phyloP scores from a whole-genome alignment of 2,113 vertebrate genomes.

The Neogobius melanostomus region DNA sequence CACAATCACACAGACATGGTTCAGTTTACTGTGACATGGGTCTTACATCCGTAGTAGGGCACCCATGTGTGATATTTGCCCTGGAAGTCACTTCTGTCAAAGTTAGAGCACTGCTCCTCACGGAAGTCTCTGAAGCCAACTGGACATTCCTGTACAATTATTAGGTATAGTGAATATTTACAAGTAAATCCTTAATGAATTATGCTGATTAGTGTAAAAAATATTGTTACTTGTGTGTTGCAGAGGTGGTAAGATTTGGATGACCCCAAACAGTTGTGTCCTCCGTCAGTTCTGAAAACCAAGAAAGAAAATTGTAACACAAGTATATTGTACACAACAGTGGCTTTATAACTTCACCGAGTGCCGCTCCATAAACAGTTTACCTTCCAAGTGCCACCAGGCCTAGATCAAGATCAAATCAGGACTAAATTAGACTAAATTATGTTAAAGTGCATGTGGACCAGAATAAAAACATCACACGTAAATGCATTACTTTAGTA shows the following conservation, averaged over 20 bases:
- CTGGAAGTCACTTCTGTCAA: slow-evolving; percentile 82
- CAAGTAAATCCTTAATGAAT: background rate
- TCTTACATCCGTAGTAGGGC: slow-evolving; percentile 88
- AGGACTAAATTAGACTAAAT: no score
- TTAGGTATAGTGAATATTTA: background rate
- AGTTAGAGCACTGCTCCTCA: slow-evolving; percentile 87
- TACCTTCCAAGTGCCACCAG: no score
- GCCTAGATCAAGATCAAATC: no score
- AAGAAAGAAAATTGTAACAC: background rate
- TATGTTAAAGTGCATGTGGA: no score
- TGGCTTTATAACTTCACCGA: no score
- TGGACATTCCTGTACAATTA: slow-evolving; percentile 74
- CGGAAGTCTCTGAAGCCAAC: slow-evolving; percentile 82
- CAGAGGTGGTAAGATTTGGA: slow-evolving; percentile 80
- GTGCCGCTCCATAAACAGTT: no score
- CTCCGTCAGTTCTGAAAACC: slow-evolving; percentile 80
- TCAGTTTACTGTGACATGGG: background rate
- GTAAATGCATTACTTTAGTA: no score
- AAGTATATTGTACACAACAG: background rate
- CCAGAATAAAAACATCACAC: no score
- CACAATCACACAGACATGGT: background rate
- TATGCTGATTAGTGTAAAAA: background rate
- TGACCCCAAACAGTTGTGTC: slow-evolving; percentile 83
- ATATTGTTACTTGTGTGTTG: slow-evolving; percentile 65
- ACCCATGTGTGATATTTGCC: slow-evolving; percentile 84